Evolutionary conservation across 2,797 vertebrate genomes (phyloP), one percentile per base, ranked within the genome.

Genomic region (Oreochromis mossambicus): DNA sequence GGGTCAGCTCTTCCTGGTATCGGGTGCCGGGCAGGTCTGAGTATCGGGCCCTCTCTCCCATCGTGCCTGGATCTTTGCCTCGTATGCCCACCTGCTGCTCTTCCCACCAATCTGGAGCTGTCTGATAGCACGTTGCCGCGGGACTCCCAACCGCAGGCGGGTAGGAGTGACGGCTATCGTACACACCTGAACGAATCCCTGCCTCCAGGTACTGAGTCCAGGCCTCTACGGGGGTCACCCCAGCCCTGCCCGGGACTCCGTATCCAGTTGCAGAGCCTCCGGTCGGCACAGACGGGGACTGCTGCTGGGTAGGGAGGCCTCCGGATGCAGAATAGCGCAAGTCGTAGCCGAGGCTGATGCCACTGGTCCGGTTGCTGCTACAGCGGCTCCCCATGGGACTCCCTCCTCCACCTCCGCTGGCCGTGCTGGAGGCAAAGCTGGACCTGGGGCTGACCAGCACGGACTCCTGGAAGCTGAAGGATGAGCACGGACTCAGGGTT

Each of bases 281-380:
- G 1, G 92, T 63, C 86, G 93, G 94, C 70, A 91, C 81, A 52
- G 93, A 94, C 48, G 92, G 88, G 17, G 93, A 93, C 19, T 93
- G 95, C 86, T 94, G 94, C 70, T 96, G 97, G 12, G 94, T 96
- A 1, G 94, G 88, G 51, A 94, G 90, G 26, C 93, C 94, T 29
- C 95, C 95, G 1, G 93, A 95, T 78, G 92, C 85, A 0, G 94
- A 94, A 81, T 96, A 96, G 54, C 97, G 95, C 1, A 95, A 96
- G 94, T 98, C 97, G 3, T 97, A 98, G 83, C 97, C 97, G 88
- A 98, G 95, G 89, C 97, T 98, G 94, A 98, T 98, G 85, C 97
- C 97, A 7, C 97, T 98, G 90, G 97, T 98, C 4, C 97, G 95
- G 89, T 97, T 98, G 95, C 97, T 98, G 95, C 97, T 97, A 89